Evolutionary conservation across 2,113 vertebrate genomes (phyloP).

Genomic region (Grus americana): DNA sequence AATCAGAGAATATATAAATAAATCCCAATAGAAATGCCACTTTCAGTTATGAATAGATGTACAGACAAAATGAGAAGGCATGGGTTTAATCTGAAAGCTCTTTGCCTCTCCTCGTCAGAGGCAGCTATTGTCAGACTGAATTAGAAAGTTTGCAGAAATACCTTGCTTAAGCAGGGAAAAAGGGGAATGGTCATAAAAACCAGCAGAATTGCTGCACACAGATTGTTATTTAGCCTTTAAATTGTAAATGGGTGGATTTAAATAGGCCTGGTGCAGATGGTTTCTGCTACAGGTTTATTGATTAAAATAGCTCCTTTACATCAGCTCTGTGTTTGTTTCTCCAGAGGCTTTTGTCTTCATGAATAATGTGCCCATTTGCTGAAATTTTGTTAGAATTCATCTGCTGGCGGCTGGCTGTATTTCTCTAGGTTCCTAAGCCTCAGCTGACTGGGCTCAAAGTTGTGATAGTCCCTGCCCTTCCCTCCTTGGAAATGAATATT

Average conservation of each 20-base stretch:
- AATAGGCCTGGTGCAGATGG: neutral
- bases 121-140: neutral
- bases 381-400: slow-evolving; percentile 3
- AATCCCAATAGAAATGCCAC: neutral
- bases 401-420: slow-evolving; percentile 16
- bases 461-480: neutral
- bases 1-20: neutral
- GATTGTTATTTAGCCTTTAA: slow-evolving; percentile 31
- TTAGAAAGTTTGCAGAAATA: slow-evolving; percentile 5
- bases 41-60: neutral
- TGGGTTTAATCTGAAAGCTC: neutral
- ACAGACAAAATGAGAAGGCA: neutral
- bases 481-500: neutral
- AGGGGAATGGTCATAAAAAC: neutral
- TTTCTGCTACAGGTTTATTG: slow-evolving; percentile 55
- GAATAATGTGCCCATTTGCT: slow-evolving; percentile 25
- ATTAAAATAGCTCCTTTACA: slow-evolving; percentile 50
- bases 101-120: neutral
- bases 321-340: slow-evolving; percentile 33
- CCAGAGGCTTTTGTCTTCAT: slow-evolving; percentile 46
- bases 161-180: neutral
- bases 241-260: slow-evolving; percentile 46
- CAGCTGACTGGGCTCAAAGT: neutral
- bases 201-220: neutral
- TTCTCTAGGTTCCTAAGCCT: slow-evolving; percentile 24